A percentile compares a stretch with the other conserved stretches of the same genome.
Conservation (phyloP, 2,113 vertebrate genomes). For the Protobothrops flavoviridis region DNA sequence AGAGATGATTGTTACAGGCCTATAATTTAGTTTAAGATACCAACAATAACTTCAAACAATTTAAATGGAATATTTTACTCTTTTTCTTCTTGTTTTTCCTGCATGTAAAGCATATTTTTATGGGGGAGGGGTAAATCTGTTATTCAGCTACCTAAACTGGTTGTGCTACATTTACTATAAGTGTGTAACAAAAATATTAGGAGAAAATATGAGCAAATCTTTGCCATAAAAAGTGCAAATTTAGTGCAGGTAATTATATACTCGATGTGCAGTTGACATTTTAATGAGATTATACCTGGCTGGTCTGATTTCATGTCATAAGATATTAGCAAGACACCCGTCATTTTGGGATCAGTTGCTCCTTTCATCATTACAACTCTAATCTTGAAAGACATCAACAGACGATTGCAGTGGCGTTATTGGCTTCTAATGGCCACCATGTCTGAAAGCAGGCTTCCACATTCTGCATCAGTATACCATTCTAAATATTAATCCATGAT, state of each 20-base stretch:
- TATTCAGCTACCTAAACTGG: background rate
- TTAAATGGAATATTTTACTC: conserved; percentile 22
- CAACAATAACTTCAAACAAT: background rate
- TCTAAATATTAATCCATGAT: background rate
- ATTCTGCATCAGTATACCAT: background rate
- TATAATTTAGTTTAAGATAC: background rate
- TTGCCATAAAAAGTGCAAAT: background rate
- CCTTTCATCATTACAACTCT: background rate
- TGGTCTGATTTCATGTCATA: background rate
- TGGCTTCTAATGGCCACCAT: background rate
- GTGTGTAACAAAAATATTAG: background rate
- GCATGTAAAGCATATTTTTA: conserved; percentile 24
- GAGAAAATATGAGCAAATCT: background rate
- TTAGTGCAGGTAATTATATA: background rate
- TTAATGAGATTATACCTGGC: background rate
- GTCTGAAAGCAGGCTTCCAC: background rate
- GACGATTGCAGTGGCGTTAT: background rate
- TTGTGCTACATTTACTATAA: background rate
- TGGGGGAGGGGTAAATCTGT: background rate
- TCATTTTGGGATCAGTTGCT: background rate
- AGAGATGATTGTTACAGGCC: background rate
- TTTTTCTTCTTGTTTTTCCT: background rate
- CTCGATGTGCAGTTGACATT: background rate
- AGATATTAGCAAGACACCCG: background rate
- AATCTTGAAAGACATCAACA: background rate